Evolutionary conservation across 1,140 invertebrate species (phyloP).

Genomic region (Heliconius congener): DNA sequence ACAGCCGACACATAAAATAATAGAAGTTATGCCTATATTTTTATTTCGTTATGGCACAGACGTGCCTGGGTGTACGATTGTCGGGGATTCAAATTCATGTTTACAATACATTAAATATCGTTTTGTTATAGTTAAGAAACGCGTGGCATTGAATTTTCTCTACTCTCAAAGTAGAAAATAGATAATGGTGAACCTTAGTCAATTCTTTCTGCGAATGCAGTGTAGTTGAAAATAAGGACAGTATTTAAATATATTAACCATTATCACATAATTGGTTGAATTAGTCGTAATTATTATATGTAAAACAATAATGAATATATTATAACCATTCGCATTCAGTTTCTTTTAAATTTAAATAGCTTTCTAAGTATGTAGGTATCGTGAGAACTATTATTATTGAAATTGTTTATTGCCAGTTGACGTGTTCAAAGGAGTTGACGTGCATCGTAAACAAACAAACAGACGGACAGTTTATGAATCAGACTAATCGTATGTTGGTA

Average conservation of each 20-base stretch:
- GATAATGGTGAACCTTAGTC: too few relatives aligned
- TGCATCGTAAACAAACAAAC: slow-evolving; percentile 34
- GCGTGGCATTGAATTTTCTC: too few relatives aligned
- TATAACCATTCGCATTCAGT: neutral
- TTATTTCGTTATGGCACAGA: neutral
- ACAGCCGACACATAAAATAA: neutral
- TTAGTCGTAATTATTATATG: neutral
- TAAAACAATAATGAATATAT: neutral
- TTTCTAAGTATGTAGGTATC: slow-evolving; percentile 1
- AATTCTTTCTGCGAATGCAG: too few relatives aligned
- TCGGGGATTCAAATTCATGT: too few relatives aligned
- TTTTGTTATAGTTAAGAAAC: too few relatives aligned
- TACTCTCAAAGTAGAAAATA: too few relatives aligned
- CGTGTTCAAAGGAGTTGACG: slow-evolving; percentile 20
- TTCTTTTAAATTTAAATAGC: slow-evolving; percentile 1
- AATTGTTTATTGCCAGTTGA: slow-evolving; percentile 34
- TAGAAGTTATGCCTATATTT: neutral
- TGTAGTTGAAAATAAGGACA: neutral
- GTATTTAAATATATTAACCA: neutral
- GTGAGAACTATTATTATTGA: slow-evolving; percentile 25
- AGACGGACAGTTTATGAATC: slow-evolving; percentile 29
- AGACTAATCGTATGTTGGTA: slow-evolving; percentile 8
- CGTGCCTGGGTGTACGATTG: neutral
- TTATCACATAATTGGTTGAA: neutral
- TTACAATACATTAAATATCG: too few relatives aligned